phyloP scores from a whole-genome alignment of 2,888 invertebrate genomes.

The Busseola fusca region DNA sequence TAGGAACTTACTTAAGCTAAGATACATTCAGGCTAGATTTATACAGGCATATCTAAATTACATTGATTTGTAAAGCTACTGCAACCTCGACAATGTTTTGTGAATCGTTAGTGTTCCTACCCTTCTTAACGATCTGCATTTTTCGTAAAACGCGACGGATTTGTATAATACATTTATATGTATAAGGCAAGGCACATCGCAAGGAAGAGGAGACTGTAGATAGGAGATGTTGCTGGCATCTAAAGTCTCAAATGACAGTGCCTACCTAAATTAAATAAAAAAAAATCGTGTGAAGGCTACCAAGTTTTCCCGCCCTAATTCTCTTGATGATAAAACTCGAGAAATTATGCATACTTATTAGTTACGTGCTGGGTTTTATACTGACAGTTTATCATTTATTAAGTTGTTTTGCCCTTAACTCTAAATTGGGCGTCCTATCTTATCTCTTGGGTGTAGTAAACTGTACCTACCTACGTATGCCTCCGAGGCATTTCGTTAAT shows the following conservation, averaged over 20 bases:
- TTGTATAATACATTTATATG: not conserved
- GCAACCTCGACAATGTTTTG: not conserved
- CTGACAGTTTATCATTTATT: slow-evolving; percentile 4
- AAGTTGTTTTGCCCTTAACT: not conserved
- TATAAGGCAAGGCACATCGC: not conserved
- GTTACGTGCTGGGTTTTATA: not conserved
- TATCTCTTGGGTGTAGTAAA: slow-evolving; percentile 20
- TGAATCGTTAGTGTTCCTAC: not conserved
- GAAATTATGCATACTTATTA: not conserved
- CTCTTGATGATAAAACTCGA: not conserved
- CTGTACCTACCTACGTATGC: not conserved
- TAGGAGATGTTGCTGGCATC: not conserved
- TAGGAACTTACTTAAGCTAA: no score
- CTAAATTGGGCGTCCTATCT: slow-evolving; percentile 19
- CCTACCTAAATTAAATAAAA: not conserved
- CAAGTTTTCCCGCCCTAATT: not conserved
- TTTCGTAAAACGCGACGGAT: not conserved
- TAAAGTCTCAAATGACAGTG: not conserved
- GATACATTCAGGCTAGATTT: not conserved
- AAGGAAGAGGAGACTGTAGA: not conserved
- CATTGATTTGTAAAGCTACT: not conserved
- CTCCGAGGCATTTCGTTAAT: slow-evolving; percentile 8
- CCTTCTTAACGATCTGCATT: not conserved
- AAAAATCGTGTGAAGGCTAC: not conserved
- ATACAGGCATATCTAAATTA: not conserved